Evolutionary conservation across 2,888 invertebrate genomes (phyloP).

Genomic region (Hyppa rectilinea): DNA sequence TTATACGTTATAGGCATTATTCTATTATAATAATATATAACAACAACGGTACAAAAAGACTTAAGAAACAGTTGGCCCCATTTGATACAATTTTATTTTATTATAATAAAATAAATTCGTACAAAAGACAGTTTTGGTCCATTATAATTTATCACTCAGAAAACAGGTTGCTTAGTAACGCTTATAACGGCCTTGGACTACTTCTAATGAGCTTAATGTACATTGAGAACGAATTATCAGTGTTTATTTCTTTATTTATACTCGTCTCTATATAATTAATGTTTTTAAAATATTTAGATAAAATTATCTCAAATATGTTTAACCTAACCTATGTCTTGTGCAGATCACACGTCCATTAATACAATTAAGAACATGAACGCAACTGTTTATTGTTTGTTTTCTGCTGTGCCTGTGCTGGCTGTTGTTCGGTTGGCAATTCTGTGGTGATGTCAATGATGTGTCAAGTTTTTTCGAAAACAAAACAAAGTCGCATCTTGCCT

Average conservation of each 20-base stretch:
- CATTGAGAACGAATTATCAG: not conserved
- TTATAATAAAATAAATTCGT: constrained; percentile 82
- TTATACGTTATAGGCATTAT: constrained; percentile 87
- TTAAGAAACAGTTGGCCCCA: constrained; percentile 80
- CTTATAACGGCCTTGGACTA: constrained; percentile 36
- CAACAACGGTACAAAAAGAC: constrained; percentile 69
- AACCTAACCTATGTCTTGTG: not conserved
- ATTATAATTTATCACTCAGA: constrained; percentile 72
- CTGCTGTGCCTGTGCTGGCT: not conserved
- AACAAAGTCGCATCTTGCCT: constrained; percentile 52
- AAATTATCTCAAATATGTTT: not conserved
- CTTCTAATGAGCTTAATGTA: not conserved
- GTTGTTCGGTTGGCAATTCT: constrained; percentile 43
- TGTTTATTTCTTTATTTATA: not conserved
- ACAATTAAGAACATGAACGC: constrained; percentile 47
- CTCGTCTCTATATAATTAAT: not conserved
- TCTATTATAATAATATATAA: constrained; percentile 66
- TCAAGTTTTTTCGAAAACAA: constrained; percentile 49
- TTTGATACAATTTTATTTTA: constrained; percentile 71
- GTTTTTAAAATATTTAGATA: not conserved
- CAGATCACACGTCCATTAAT: not conserved
- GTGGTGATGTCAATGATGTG: constrained; percentile 26
- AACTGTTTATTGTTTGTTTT: constrained; percentile 4
- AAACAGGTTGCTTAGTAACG: constrained; percentile 79
- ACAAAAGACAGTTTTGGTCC: constrained; percentile 85